Conservation (phyloP, 2,113 vertebrate genomes). For the Pedionomus torquatus region DNA sequence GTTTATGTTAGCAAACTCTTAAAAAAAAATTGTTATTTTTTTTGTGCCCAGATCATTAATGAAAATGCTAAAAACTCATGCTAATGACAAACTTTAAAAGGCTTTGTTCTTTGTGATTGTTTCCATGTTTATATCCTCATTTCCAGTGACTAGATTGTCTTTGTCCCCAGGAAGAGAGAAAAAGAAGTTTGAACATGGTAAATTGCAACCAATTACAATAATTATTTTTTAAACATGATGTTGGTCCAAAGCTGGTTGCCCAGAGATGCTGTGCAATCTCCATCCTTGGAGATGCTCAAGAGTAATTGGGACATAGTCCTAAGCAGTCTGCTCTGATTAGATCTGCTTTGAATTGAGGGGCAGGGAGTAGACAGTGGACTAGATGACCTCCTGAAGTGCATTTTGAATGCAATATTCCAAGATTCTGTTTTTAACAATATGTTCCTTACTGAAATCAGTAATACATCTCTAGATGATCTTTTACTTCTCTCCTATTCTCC, state of each 20-base stretch:
- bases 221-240: not conserved
- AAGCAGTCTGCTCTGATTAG: not conserved
- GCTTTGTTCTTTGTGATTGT: not conserved
- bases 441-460: not conserved
- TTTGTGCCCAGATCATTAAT: not conserved
- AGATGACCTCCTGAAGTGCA: not conserved
- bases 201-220: not conserved
- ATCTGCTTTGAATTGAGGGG: not conserved
- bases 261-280: not conserved
- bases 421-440: not conserved
- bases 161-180: not conserved
- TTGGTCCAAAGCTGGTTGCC: not conserved
- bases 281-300: too few species aligned
- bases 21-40: not conserved
- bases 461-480: not conserved
- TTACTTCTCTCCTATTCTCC: not conserved
- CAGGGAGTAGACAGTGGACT: rapidly evolving
- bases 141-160: not conserved
- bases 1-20: not conserved
- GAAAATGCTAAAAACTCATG: not conserved
- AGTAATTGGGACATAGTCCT: not conserved
- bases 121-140: not conserved
- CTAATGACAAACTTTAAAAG: not conserved
- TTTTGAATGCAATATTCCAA: not conserved
- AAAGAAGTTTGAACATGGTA: not conserved